Base-by-base conservation (phyloP, 2,113 vertebrate species). In the Trinectes maculatus region DNA sequence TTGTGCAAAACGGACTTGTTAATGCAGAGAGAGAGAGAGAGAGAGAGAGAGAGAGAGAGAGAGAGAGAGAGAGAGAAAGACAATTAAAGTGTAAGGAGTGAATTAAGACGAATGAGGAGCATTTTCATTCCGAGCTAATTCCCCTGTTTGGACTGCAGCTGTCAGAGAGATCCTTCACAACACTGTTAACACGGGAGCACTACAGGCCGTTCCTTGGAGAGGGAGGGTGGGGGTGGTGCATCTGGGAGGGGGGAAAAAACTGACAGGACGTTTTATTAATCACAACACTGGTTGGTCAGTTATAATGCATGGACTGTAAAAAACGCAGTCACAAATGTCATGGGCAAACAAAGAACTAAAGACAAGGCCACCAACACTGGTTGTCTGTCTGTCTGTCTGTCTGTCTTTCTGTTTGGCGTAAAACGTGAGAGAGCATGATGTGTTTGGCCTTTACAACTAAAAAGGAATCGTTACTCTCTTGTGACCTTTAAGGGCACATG, bases 1-100 rank as follows among this genome's bases (percentile, higher is more conserved):
- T 94, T 97, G 96, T 96, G 96, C 95, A 98, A 96, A 89, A 94
- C 92, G 89, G 89, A 90, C 89, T 92, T 90, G 90, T 93, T 91
- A 92, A 94, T 92, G 93, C 79, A 52, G 44, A 3, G n/a, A 43
- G 42, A 43, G 18, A 71, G 60, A 33, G 49, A 52, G 28, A 67
- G 62, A 26, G 7, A 9, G 11, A 26, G 15, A 24, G n/a, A 72
- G 65, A 33, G 13, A 25, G 26, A 7, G 28, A 21, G n/a, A 68
- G 59, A n/a, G 58, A 71, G 65, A 77, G 83, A 86, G 87, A 90
- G 87, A 89, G 37, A 73, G 55, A 73, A 19, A 65, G 63, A 29
- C 26, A 56, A 49, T n/a, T n/a, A n/a, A n/a, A 62, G 57, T 46
- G 36, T 12, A 56, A 53, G 49, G 53, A 70, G 65, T 40, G 19